Evolutionary conservation across 2,888 invertebrate species (phyloP).

Genomic region (Melanostoma scalare): DNA sequence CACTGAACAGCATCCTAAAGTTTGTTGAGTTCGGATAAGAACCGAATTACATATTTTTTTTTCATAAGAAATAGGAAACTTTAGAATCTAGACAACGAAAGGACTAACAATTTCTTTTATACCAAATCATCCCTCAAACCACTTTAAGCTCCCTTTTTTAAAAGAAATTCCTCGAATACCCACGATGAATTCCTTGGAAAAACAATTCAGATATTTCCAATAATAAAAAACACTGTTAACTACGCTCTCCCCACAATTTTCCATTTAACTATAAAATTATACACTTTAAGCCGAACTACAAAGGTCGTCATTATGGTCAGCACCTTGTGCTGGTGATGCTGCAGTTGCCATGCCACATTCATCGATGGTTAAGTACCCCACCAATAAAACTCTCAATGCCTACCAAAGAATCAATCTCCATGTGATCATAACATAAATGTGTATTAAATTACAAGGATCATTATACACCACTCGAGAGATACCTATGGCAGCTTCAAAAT

Average conservation of each 20-base stretch:
- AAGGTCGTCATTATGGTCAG: conserved; percentile 57
- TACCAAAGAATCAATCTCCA: conserved; percentile 57
- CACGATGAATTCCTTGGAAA: conserved; percentile 43
- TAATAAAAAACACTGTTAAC: neutral
- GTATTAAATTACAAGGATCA: conserved; percentile 70
- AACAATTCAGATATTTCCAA: neutral
- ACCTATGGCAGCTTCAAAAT: conserved; percentile 13
- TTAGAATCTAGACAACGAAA: too few species aligned
- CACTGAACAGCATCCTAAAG: too few species aligned
- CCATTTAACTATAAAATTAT: conserved; percentile 61
- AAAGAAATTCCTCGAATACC: conserved; percentile 9
- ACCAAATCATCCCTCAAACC: too few species aligned
- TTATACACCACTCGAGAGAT: conserved; percentile 23
- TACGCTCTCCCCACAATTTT: conserved; percentile 6
- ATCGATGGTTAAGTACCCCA: conserved; percentile 41
- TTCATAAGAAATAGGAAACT: too few species aligned
- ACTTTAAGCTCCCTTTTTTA: too few species aligned
- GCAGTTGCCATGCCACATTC: conserved; percentile 9
- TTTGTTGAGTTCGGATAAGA: too few species aligned
- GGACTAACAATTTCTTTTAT: too few species aligned
- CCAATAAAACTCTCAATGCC: conserved; percentile 5
- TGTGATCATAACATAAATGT: conserved; percentile 61
- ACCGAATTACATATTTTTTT: too few species aligned
- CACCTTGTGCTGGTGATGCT: conserved; percentile 14
- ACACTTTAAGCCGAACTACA: conserved; percentile 42